These are phyloP conservation scores for Eudyptes chrysolophus DNA, from an alignment of 2,113 vertebrate species.

Conservation along the genomic window DNA sequence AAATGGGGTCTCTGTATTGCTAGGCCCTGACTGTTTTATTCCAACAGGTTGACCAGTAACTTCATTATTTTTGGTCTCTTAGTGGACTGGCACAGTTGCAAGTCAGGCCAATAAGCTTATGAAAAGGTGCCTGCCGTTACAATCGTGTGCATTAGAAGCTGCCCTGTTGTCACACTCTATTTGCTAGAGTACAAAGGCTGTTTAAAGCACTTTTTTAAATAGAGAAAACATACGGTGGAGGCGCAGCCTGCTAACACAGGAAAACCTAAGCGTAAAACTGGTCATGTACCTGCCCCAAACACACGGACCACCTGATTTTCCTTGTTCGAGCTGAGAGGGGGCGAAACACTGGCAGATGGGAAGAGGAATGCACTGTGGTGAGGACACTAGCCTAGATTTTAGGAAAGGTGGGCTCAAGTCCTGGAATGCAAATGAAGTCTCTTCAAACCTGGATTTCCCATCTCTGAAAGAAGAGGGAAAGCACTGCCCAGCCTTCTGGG, in stretches of 20 bases:
- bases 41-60: not conserved
- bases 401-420: not conserved
- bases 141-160: rapidly evolving
- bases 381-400: not conserved
- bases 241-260: not conserved
- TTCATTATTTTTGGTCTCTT: not conserved
- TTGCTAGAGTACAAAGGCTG: not conserved
- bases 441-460: not conserved
- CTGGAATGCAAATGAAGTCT: not conserved
- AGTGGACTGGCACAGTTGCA: not conserved
- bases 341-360: not conserved
- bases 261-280: not conserved
- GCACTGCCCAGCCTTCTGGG: not conserved
- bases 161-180: not conserved
- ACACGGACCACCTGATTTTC: not conserved
- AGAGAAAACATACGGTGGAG: not conserved
- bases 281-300: not conserved
- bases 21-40: not conserved
- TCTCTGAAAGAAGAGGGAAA: not conserved
- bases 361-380: not conserved
- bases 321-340: not conserved
- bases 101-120: not conserved
- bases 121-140: not conserved
- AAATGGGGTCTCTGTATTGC: not conserved
- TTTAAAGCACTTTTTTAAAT: not conserved